Percentiles rank a stretch among this genome's conserved stretches.
Evolutionary conservation across 2,113 vertebrate genomes (phyloP).

Genomic region (Noctilio leporinus): DNA sequence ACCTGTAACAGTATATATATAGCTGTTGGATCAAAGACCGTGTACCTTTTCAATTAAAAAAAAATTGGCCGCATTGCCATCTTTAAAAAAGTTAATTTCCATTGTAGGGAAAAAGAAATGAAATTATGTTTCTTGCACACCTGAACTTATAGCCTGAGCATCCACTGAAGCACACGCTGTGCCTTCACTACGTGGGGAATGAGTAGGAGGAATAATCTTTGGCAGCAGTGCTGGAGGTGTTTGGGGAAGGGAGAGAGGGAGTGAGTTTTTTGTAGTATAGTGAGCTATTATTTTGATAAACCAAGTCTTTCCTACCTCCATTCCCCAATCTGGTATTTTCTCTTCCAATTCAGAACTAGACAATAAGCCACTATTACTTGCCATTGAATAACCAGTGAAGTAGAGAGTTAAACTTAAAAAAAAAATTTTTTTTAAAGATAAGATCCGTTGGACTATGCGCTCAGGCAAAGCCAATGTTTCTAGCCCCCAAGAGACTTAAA

Average conservation of each 20-base stretch:
- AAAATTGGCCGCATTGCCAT: not conserved
- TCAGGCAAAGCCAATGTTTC: not conserved
- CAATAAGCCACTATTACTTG: not conserved
- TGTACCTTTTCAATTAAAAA: not conserved
- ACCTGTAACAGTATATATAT: not conserved
- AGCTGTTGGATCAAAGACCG: not conserved
- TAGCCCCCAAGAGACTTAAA: not conserved
- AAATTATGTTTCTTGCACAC: not conserved
- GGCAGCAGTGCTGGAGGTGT: not conserved
- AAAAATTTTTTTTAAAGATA: no score
- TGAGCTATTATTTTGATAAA: not conserved
- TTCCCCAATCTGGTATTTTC: not conserved
- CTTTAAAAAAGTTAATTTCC: not conserved
- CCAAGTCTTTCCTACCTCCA: not conserved
- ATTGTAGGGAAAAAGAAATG: not conserved
- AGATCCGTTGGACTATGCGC: not conserved
- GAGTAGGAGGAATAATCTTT: no score
- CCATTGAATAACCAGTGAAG: not conserved
- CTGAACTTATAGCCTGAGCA: not conserved
- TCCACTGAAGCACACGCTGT: not conserved
- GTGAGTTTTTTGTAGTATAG: not conserved
- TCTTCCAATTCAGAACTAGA: not conserved
- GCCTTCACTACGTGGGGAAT: not conserved
- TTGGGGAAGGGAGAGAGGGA: not conserved
- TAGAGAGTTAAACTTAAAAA: not conserved